Evolutionary conservation across 2,888 invertebrate genomes (phyloP).

Genomic region (Scaptomyza parva): DNA sequence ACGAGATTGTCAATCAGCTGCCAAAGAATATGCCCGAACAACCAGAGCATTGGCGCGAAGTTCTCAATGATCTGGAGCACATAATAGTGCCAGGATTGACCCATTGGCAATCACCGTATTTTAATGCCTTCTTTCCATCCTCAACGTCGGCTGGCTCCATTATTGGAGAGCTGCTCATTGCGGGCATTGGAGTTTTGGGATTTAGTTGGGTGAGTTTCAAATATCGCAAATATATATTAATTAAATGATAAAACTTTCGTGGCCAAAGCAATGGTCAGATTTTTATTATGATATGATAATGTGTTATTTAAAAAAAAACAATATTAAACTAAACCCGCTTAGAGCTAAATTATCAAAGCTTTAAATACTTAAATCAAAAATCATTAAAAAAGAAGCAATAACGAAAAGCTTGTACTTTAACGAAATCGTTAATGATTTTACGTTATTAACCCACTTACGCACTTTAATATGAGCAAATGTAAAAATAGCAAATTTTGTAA

Average conservation of each 20-base stretch:
- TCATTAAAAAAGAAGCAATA: too few relatives aligned
- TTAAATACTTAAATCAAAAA: too few relatives aligned
- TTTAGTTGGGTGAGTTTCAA: slow-evolving; percentile 76
- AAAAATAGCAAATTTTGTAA: background rate
- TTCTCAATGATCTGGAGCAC: slow-evolving; percentile 71
- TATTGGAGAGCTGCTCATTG: slow-evolving; percentile 75
- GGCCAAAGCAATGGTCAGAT: background rate
- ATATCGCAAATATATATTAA: background rate
- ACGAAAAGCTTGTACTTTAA: too few relatives aligned
- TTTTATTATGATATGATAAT: too few relatives aligned
- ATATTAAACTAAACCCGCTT: too few relatives aligned
- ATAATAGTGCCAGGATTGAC: slow-evolving; percentile 75
- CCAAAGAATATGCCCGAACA: slow-evolving; percentile 75
- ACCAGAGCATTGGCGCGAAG: slow-evolving; percentile 71
- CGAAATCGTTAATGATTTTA: too few relatives aligned
- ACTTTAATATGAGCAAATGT: too few relatives aligned
- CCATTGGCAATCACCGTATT: slow-evolving; percentile 80
- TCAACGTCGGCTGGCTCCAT: slow-evolving; percentile 76
- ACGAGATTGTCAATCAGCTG: slow-evolving; percentile 64
- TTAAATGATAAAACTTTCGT: background rate
- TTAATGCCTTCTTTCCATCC: slow-evolving; percentile 76
- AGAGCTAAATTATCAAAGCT: too few relatives aligned
- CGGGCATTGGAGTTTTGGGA: slow-evolving; percentile 76
- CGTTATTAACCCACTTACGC: too few relatives aligned
- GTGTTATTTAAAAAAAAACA: background rate